phyloP scores from a whole-genome alignment of 2,797 vertebrate genomes.

The Darevskia mixta region DNA sequence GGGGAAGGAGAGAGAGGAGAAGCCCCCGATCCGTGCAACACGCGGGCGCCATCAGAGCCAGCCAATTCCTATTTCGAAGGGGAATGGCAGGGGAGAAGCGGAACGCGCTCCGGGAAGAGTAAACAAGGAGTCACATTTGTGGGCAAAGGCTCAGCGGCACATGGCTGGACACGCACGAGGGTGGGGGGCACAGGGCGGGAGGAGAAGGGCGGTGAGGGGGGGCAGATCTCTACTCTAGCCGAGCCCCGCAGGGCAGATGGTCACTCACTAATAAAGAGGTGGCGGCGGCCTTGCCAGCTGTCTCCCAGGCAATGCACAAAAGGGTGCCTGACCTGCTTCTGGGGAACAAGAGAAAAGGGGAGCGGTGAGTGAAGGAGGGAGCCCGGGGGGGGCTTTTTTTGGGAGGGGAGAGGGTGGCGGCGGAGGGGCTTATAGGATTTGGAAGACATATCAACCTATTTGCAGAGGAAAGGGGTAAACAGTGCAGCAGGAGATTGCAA shows the following conservation, averaged over 20 bases:
- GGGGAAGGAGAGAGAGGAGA: neutral
- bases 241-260: constrained; percentile 64
- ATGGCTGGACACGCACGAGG: neutral
- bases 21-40: neutral
- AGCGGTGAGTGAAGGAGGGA: neutral
- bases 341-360: constrained; percentile 75
- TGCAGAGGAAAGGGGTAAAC: no score
- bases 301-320: constrained; percentile 94
- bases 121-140: constrained; percentile 1
- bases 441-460: no score
- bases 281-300: constrained; percentile 96
- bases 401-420: neutral
- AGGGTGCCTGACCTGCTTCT: constrained; percentile 93
- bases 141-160: neutral
- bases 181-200: neutral
- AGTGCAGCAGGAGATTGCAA: no score
- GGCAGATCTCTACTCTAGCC: neutral
- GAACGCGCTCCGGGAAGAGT: neutral
- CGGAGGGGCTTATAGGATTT: no score
- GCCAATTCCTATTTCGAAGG: neutral
- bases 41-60: accelerated
- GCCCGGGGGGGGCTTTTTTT: neutral
- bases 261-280: constrained; percentile 98
- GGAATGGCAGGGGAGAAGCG: no score
- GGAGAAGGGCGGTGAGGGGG: neutral